phyloP scores from a whole-genome alignment of 2,888 invertebrate species.

The Nymphalis urticae region DNA sequence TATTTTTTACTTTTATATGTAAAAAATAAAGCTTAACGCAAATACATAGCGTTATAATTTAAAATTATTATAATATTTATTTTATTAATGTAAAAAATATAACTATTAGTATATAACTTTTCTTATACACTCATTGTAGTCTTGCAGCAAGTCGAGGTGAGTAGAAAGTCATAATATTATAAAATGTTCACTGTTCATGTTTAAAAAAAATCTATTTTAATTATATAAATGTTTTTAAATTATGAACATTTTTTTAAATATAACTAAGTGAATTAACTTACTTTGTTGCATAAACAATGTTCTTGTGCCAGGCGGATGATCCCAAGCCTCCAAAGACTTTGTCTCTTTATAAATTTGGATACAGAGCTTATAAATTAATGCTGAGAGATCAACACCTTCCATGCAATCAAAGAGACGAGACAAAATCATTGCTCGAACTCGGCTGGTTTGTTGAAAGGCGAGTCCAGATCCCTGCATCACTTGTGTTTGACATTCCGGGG shows the following conservation, averaged over 20 bases:
- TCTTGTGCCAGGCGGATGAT: slow-evolving; percentile 69
- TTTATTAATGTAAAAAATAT: too few species aligned
- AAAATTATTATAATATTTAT: too few species aligned
- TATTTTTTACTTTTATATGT: too few species aligned
- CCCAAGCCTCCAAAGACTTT: slow-evolving; percentile 73
- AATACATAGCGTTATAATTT: too few species aligned
- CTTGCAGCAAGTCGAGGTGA: not conserved
- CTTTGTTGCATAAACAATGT: slow-evolving; percentile 77
- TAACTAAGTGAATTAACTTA: slow-evolving; percentile 42
- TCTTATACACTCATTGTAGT: too few species aligned
- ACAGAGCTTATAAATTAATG: slow-evolving; percentile 72
- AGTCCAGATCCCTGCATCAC: slow-evolving; percentile 68
- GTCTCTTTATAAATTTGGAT: slow-evolving; percentile 75
- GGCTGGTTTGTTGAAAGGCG: slow-evolving; percentile 71
- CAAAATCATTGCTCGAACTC: slow-evolving; percentile 60
- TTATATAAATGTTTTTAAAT: too few species aligned
- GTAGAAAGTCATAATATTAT: not conserved
- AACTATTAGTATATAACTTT: too few species aligned
- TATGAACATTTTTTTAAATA: too few species aligned
- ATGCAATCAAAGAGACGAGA: slow-evolving; percentile 70
- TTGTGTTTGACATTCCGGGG: slow-evolving; percentile 66
- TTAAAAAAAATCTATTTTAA: too few species aligned
- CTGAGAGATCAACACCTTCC: slow-evolving; percentile 64
- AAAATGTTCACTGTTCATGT: not conserved
- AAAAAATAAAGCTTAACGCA: too few species aligned